These are phyloP conservation scores for Thalassoma bifasciatum DNA, from an alignment of 2,113 vertebrate species.

Conservation along the genomic window DNA sequence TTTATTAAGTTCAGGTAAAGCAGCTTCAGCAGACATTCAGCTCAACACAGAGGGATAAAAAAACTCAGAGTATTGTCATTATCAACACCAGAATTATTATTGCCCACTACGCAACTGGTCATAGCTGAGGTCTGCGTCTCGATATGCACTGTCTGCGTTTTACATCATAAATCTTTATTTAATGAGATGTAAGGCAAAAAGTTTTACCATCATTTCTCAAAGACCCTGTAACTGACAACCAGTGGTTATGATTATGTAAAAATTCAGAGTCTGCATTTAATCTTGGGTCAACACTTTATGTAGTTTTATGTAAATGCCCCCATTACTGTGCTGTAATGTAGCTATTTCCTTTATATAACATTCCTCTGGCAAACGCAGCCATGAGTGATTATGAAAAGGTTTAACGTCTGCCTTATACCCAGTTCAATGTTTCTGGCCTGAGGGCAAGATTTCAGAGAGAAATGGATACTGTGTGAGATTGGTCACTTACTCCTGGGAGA, in stretches of 20 bases:
- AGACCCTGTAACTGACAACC: conserved; percentile 15
- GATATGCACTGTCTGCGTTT: background rate
- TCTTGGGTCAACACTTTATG: conserved; percentile 45
- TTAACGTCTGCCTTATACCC: conserved; percentile 42
- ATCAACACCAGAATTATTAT: background rate
- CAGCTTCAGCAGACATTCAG: background rate
- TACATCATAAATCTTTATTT: background rate
- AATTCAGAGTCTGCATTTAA: conserved; percentile 9
- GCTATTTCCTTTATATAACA: conserved; percentile 50
- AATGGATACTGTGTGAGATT: conserved; percentile 69
- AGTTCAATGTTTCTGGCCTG: conserved; percentile 68
- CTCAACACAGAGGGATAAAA: background rate
- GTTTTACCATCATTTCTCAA: background rate
- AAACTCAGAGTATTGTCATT: background rate
- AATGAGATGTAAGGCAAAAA: background rate
- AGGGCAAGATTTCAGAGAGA: conserved; percentile 68
- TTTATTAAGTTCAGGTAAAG: too few species aligned
- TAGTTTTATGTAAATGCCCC: conserved; percentile 66
- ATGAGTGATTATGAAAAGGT: conserved; percentile 62
- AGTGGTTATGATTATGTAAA: conserved; percentile 15
- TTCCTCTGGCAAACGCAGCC: conserved; percentile 57
- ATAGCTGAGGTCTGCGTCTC: background rate
- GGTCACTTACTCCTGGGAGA: conserved; percentile 63
- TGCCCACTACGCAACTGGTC: background rate
- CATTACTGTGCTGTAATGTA: conserved; percentile 59